phyloP scores from a whole-genome alignment of 37 sponge, comb jelly and placozoan genomes.

The Mnemiopsis leidyi region DNA sequence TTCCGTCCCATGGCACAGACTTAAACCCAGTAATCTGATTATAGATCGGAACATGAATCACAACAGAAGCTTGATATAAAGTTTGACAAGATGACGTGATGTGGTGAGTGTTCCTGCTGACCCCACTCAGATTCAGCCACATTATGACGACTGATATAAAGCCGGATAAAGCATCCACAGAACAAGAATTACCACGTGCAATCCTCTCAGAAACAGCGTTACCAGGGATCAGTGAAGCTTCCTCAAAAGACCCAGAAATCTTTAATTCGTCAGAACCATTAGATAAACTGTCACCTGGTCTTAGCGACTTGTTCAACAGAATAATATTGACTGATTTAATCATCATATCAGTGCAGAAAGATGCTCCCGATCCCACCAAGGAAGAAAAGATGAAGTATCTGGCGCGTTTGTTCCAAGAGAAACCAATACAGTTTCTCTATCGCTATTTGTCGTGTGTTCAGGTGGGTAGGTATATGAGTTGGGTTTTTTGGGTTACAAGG shows the following conservation, averaged over 20 bases:
- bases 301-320: neutral
- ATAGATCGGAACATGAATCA: neutral
- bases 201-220: neutral
- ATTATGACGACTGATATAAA: neutral
- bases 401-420: neutral
- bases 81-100: neutral
- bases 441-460: neutral
- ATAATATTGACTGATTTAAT: neutral
- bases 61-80: neutral
- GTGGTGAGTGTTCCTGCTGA: neutral
- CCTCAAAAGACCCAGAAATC: too few species aligned
- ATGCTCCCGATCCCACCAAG: constrained; percentile 39
- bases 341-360: constrained; percentile 48
- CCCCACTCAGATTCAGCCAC: neutral
- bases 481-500: too few species aligned
- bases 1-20: too few species aligned
- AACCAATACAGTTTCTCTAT: constrained; percentile 28
- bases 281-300: neutral
- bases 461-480: too few species aligned
- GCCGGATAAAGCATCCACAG: neutral
- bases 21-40: neutral
- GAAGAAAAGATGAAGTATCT: neutral
- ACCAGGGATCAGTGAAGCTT: neutral
- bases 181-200: neutral
- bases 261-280: too few species aligned